Evolutionary conservation across 2,113 vertebrate genomes (phyloP).

Genomic region (Rhynchomys soricoides): DNA sequence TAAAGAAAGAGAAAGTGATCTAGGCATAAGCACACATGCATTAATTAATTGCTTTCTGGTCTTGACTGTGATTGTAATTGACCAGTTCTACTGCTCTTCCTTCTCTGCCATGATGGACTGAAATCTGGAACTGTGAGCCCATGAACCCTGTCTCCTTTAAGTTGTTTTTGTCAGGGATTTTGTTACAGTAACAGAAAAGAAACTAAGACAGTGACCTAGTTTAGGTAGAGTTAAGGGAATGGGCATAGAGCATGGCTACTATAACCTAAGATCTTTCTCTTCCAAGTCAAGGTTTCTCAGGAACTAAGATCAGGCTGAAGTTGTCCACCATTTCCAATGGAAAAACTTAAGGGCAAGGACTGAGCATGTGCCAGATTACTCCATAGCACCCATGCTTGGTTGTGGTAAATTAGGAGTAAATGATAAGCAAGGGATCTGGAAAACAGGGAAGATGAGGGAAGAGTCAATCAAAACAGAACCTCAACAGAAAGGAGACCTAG

Average conservation of each 20-base stretch:
- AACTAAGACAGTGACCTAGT: background rate
- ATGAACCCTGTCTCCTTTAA: background rate
- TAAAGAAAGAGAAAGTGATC: background rate
- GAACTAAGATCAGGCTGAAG: background rate
- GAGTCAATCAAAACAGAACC: background rate
- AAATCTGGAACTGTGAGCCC: background rate
- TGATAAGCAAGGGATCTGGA: background rate
- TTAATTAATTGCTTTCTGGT: background rate
- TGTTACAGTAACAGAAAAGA: background rate
- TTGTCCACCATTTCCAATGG: background rate
- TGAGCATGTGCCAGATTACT: background rate
- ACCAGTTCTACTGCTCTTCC: background rate
- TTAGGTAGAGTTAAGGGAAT: too few species aligned
- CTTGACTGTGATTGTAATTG: background rate
- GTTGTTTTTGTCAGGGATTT: background rate
- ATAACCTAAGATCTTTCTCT: background rate
- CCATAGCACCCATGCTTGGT: background rate
- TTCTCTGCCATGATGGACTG: background rate
- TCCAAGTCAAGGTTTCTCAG: background rate
- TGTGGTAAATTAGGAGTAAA: background rate
- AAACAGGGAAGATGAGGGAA: background rate
- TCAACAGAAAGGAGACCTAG: constrained; percentile 1
- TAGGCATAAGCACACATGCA: background rate
- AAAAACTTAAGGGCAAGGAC: background rate
- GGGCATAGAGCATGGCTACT: background rate